Percentiles rank a stretch among this genome's conserved stretches.
Evolutionary conservation across 1,140 invertebrate genomes (phyloP).

Genomic region (Tetramorium alpestre): DNA sequence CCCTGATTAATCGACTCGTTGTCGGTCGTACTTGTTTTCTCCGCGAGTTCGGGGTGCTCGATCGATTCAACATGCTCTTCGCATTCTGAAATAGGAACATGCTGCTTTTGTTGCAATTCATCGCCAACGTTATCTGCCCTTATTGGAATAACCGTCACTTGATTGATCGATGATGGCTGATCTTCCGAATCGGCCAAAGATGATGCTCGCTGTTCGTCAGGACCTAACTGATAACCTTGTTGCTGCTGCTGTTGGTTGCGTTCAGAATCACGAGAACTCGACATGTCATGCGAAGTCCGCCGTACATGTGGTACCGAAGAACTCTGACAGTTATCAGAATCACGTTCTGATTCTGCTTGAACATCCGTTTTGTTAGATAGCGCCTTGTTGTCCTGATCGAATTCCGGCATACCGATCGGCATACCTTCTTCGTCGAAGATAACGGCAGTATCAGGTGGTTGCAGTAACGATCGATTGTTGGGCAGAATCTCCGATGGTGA

Average conservation of each 20-base stretch:
- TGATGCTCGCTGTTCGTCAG: constrained; percentile 27
- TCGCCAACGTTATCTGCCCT: constrained; percentile 27
- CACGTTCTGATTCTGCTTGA: constrained; percentile 29
- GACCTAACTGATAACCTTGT: not conserved
- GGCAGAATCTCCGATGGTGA: constrained; percentile 62
- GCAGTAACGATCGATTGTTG: constrained; percentile 61
- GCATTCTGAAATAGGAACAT: constrained; percentile 54
- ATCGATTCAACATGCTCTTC: constrained; percentile 53
- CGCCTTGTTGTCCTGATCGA: constrained; percentile 50
- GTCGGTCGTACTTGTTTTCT: constrained; percentile 50
- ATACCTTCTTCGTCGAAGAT: constrained; percentile 74
- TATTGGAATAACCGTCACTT: constrained; percentile 50
- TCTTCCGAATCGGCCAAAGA: constrained; percentile 30
- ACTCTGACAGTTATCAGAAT: constrained; percentile 18
- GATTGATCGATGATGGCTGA: constrained; percentile 33
- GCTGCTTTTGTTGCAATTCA: constrained; percentile 44
- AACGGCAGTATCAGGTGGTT: constrained; percentile 74
- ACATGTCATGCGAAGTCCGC: not conserved
- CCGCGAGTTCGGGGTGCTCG: constrained; percentile 35
- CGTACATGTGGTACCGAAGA: constrained; percentile 17
- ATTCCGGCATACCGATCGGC: constrained; percentile 71
- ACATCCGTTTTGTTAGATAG: not conserved
- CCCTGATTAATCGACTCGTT: constrained; percentile 8
- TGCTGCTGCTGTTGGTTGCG: constrained; percentile 11
- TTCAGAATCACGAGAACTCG: constrained; percentile 51